Conservation (phyloP, 1,140 invertebrate species). For the Nasonia giraulti region DNA sequence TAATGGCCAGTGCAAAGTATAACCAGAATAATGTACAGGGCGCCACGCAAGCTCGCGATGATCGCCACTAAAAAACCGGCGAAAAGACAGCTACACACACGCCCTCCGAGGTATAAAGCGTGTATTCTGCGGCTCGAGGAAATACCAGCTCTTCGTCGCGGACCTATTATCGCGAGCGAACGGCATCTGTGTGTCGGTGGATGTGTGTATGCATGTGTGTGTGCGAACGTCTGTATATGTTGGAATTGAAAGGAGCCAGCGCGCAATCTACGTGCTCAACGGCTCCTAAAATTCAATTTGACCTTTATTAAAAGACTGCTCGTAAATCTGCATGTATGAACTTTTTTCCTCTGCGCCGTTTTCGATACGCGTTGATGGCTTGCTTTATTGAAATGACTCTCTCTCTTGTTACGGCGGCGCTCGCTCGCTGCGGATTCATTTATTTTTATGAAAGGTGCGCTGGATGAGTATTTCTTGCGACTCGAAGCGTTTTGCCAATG, state of each 20-base stretch:
- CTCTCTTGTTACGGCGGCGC: neutral
- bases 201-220: no score
- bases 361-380: slow-evolving; percentile 15
- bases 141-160: neutral
- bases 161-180: slow-evolving; percentile 9
- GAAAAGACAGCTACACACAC: no score
- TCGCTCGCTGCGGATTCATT: neutral
- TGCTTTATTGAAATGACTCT: slow-evolving; percentile 23
- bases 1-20: neutral
- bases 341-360: neutral
- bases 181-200: no score
- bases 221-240: neutral
- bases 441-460: neutral
- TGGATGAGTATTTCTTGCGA: neutral
- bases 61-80: neutral
- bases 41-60: neutral
- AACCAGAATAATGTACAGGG: neutral
- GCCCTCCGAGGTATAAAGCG: neutral
- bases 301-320: slow-evolving; percentile 30
- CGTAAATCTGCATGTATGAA: slow-evolving; percentile 10
- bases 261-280: slow-evolving; percentile 37
- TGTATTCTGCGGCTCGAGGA: neutral
- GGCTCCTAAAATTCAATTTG: slow-evolving; percentile 45
- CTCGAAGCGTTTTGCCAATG: no score
- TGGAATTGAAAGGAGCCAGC: slow-evolving; percentile 11